Conservation (phyloP, 2,888 invertebrate genomes). For the Sabellastarte sp. region DNA sequence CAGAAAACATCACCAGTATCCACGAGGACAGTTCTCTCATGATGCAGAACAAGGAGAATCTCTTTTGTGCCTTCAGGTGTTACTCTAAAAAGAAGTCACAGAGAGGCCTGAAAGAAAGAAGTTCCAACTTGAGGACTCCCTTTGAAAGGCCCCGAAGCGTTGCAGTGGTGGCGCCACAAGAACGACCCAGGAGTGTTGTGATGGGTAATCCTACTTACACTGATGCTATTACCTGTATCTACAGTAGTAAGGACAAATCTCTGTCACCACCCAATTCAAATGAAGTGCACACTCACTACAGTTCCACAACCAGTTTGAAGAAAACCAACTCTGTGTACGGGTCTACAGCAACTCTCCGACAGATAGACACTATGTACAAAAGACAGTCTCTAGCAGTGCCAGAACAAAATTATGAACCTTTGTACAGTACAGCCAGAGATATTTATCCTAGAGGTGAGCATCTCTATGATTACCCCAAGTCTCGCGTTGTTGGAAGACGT, state of each 20-base stretch:
- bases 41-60: not conserved
- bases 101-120: not conserved
- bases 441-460: not conserved
- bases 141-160: not conserved
- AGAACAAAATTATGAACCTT: not conserved
- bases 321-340: not conserved
- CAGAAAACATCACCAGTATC: not conserved
- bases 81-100: not conserved
- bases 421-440: not conserved
- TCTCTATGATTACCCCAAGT: not conserved
- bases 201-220: not conserved
- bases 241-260: not conserved
- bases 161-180: not conserved
- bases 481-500: not conserved
- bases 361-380: no score
- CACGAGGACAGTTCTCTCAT: not conserved
- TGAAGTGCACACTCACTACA: not conserved
- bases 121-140: not conserved
- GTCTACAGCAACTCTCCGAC: no score
- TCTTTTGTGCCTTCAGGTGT: not conserved
- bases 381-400: not conserved
- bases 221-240: not conserved
- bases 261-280: no score
- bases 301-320: not conserved
- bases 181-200: not conserved